Conservation (phyloP, 2,888 invertebrate genomes). For the Serrognathus titanus region DNA sequence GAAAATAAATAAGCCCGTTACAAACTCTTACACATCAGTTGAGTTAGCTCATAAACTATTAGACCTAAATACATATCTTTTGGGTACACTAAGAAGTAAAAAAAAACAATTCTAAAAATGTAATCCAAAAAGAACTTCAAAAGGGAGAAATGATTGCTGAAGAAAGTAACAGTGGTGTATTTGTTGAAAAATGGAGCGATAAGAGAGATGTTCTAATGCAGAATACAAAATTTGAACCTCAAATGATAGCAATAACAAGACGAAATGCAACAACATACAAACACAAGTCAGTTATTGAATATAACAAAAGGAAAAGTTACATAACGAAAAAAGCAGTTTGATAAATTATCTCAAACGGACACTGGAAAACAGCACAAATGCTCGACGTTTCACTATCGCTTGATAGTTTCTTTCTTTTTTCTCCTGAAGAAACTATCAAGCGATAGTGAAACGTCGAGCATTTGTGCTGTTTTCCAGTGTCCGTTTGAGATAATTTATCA, state of each 20-base stretch:
- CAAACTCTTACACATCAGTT: not conserved
- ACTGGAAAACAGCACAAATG: too few relatives aligned
- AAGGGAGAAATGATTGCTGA: not conserved
- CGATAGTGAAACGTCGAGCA: too few relatives aligned
- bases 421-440: too few relatives aligned
- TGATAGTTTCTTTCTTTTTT: too few relatives aligned
- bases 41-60: not conserved
- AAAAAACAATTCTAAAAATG: constrained; percentile 22
- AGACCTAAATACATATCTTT: constrained; percentile 18
- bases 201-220: constrained; percentile 15
- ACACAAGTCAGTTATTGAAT: constrained; percentile 14
- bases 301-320: constrained; percentile 17
- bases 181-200: constrained; percentile 17
- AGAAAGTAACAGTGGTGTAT: not conserved
- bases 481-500: too few relatives aligned
- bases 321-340: not conserved
- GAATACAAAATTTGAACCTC: constrained; percentile 7
- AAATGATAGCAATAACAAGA: constrained; percentile 3
- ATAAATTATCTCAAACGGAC: too few relatives aligned
- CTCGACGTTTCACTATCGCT: too few relatives aligned
- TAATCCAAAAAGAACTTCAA: constrained; percentile 10
- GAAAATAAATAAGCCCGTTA: too few relatives aligned
- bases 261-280: constrained; percentile 13
- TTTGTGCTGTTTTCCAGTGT: too few relatives aligned
- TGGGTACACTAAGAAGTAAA: constrained; percentile 24